Percentiles rank a stretch among this genome's conserved stretches.
phyloP scores from a whole-genome alignment of 2,113 vertebrate species.

The Callocephalon fimbriatum region DNA sequence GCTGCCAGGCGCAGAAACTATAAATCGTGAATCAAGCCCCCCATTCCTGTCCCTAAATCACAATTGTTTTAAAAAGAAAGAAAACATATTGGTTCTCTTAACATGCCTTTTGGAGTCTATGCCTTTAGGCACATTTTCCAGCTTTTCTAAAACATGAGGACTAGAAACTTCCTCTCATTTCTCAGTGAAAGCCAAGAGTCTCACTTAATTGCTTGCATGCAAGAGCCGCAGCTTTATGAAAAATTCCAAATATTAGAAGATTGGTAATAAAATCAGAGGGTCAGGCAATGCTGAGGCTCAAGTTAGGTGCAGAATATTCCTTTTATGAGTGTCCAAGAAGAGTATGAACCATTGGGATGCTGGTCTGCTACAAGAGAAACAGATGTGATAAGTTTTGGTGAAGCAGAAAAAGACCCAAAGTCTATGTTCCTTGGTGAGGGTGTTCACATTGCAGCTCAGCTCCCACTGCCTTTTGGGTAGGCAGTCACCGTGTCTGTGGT shows the following conservation, averaged over 20 bases:
- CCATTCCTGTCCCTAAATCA: neutral
- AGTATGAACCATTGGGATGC: neutral
- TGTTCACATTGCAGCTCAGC: neutral
- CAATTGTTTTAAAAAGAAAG: conserved; percentile 50
- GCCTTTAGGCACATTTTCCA: conserved; percentile 39
- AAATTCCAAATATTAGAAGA: conserved; percentile 24
- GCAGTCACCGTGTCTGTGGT: neutral
- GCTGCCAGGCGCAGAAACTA: neutral
- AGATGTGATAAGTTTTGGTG: neutral
- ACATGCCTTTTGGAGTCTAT: conserved; percentile 43
- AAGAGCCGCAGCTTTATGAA: neutral
- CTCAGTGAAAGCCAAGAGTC: conserved; percentile 27
- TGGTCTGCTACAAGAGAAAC: neutral
- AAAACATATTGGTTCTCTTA: conserved; percentile 50
- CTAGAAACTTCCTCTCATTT: conserved; percentile 26
- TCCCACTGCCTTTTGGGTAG: neutral
- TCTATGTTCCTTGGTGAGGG: neutral
- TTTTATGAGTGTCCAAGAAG: neutral
- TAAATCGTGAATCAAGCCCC: conserved; percentile 20
- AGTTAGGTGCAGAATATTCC: neutral
- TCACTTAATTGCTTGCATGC: conserved; percentile 41
- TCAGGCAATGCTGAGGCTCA: neutral
- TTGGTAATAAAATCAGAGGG: conserved; percentile 9
- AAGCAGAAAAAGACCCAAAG: neutral
- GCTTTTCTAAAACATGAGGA: neutral